Evolutionary conservation across 2,113 vertebrate species (phyloP), one percentile per base, ranked within the genome.

Genomic region (Cottus gobio): DNA sequence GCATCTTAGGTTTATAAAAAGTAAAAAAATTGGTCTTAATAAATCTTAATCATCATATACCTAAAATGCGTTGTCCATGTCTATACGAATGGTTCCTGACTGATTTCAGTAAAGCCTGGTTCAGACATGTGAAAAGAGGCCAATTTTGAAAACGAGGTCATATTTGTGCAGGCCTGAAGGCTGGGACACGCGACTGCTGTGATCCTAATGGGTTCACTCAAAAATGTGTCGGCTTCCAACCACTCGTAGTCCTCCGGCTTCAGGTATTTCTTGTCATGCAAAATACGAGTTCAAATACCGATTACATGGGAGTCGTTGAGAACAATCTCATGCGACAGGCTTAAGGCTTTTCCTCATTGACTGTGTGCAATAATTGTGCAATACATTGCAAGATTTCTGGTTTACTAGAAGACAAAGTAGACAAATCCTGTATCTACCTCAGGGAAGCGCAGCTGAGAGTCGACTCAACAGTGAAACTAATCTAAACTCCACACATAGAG

Each of bases 101-200:
- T 69, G 70, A 75, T 73, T 79, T 76, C 26, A 68, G 5, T 9
- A 39, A 56, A 52, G 56, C 24, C 50, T 56, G 52, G 50, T 86
- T 68, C 72, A 5, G 31, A 80, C 82, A 64, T 9, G 9, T 34
- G 57, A 84, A 85, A 80, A 58, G 63, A 79, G 79, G 87, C 60
- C 75, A 84, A 22, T 78, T 84, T 66, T 85, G 12, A 84, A 85
- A 88, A 81, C 18, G 46, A 85, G 85, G 74, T 87, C 85, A 77
- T 85, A 62, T 75, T 78, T 79, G 78, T 82, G 67, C 60, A 61
- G 65, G 70, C 75, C 72, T 58, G 77, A 67, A 87, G 82, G 83
- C 80, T 78, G 67, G 54, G 54, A 64, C 77, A 73, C 34, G 18
- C 13, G 36, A 68, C 74, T 77, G 62, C 64, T 80, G 83, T 69